Base-by-base conservation (phyloP, 2,113 vertebrate genomes). In the Grammomys surdaster region DNA sequence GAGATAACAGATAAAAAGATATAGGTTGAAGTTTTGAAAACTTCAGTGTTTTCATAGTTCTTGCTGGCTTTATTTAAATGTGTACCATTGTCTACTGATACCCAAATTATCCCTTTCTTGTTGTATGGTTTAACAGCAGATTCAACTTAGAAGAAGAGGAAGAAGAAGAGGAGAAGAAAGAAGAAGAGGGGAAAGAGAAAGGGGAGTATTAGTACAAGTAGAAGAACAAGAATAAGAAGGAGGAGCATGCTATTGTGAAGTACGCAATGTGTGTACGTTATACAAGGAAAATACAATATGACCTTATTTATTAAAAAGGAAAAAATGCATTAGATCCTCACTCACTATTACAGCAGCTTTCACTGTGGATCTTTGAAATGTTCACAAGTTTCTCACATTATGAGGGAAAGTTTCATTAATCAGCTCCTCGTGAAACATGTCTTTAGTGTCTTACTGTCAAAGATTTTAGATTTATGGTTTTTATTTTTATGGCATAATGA, bases 111-210 rank as follows among this genome's bases (percentile, higher is more conserved):
- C 1, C 67, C 75, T 86, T 96, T 89, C 81, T 93, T 33, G 6
- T 48, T 58, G 81, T 56, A 76, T 70, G 40, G 95, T 75, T 98
- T 97, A 96, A 97, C 63, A 94, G 87, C 40, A 97, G 40, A 65
- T 31, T 70, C 80, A 90, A 63, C 46, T 90, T 56, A 43, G 70
- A 73, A 72, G 17, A 73, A 46, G 69, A 60, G 13, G 60, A 43
- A 65, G 70, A 85, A 36, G 60, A 63, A 4, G 31, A 31, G 28
- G 22, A 69, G 65, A 10, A 69, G 12, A 2, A 69, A 60, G 58
- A 60, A 22, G 14, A 58, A 4, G 16, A 40, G 14, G 56, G 14
- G 20, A 11, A 69, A 36, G 69, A 56, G 24, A 54, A 40, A 70
- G 69, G 76, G 40, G 60, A 56, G 7, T 20, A 60, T 5, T 7